Base-by-base conservation (phyloP, 2,888 invertebrate genomes). In the Brachylomia viminalis region DNA sequence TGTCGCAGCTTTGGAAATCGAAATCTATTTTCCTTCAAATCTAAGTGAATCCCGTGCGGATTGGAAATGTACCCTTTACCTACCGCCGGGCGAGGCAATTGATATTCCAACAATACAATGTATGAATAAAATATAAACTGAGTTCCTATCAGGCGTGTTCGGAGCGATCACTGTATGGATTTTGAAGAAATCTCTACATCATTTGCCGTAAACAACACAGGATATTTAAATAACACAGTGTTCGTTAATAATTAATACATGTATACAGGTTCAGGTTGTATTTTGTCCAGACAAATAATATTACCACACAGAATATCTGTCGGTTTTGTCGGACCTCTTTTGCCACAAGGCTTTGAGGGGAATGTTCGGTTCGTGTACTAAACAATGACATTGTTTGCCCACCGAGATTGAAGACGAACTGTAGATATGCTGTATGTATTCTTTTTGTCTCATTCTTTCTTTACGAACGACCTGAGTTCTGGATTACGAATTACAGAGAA, bases 1-100 rank as follows among this genome's bases (percentile, higher is more conserved):
- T 96, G 96, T 96, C 96, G 96, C 95, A 96, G 96, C 96, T 96
- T 96, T 96, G 94, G 94, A 96, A 96, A 96, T 96, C 96, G 96
- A 96, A 96, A 96, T 96, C 96, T 96, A 96, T 96, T 96, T 96
- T 96, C 96, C 96, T 96, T 96, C 96, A 96, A 96, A 96, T 96
- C 96, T 96, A 96, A 96, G 96, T 96, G 96, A 96, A 96, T 96
- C 96, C 96, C 96, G 95, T 95, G 96, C 95, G 96, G 96, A 96
- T 96, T 96, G 96, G 95, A 96, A 96, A 95, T 95, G 95, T 96
- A 96, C 96, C 96, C 96, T 96, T 96, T 96, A 96, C 96, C 96
- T 96, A 96, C 96, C 95, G 95, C 93, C 96, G 95, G 95, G 96
- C 94, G 95, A 95, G 95, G 94, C 96, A 96, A 96, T 96, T 96